A percentile compares a stretch with the other conserved stretches of the same genome.
phyloP scores from a whole-genome alignment of 2,888 invertebrate genomes.

The Dermolepida albohirtum region DNA sequence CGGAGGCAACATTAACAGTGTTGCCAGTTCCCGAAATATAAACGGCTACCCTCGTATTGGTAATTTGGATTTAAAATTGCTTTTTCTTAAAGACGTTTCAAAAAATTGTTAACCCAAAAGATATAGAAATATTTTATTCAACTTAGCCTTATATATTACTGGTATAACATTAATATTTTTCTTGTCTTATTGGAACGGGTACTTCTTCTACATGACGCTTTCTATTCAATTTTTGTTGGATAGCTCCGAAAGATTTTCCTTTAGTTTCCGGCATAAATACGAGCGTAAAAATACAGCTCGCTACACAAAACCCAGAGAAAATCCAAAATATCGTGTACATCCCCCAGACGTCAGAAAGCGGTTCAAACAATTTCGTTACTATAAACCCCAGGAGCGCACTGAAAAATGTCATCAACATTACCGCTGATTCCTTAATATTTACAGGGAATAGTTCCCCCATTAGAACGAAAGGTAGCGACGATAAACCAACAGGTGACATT shows the following conservation, averaged over 20 bases:
- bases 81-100: no score
- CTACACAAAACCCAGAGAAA: constrained; percentile 68
- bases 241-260: constrained; percentile 72
- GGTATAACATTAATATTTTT: no score
- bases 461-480: constrained; percentile 70
- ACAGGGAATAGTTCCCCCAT: constrained; percentile 64
- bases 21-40: no score
- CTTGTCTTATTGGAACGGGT: no score
- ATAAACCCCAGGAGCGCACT: constrained; percentile 70
- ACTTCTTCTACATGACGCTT: background rate
- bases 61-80: no score
- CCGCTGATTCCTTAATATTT: constrained; percentile 72
- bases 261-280: constrained; percentile 74
- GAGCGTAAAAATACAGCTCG: constrained; percentile 70
- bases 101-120: no score
- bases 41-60: no score
- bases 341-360: constrained; percentile 69
- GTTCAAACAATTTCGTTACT: constrained; percentile 72
- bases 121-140: no score
- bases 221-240: constrained; percentile 69
- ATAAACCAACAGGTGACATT: constrained; percentile 71
- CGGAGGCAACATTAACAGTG: no score
- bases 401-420: constrained; percentile 70
- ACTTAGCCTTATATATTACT: no score
- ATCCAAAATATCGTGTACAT: constrained; percentile 72